Evolutionary conservation across 2,888 invertebrate genomes (phyloP).

Genomic region (Aleiodes alternator): DNA sequence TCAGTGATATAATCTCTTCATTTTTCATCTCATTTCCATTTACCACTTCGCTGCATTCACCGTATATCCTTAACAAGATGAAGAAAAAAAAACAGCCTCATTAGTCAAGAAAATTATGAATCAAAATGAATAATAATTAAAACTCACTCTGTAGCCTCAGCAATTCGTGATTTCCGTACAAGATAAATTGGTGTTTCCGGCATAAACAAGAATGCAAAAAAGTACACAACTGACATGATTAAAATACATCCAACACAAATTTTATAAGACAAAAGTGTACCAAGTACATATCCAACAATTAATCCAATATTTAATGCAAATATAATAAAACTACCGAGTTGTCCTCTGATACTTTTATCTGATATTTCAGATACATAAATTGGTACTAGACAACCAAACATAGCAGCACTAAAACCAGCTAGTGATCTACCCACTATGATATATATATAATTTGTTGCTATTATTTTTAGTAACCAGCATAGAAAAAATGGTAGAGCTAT

Average conservation of each 20-base stretch:
- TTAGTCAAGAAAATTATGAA: background rate
- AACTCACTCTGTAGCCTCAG: conserved; percentile 62
- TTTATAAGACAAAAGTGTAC: conserved; percentile 74
- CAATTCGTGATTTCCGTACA: conserved; percentile 67
- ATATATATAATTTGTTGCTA: conserved; percentile 75
- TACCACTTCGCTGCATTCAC: no score
- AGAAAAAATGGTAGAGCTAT: conserved; percentile 78
- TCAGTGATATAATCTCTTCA: no score
- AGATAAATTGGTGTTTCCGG: conserved; percentile 79
- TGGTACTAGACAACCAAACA: conserved; percentile 78
- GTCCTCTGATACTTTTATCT: conserved; percentile 77
- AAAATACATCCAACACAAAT: conserved; percentile 70
- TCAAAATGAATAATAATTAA: background rate
- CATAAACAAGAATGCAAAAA: conserved; percentile 74
- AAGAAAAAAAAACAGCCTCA: background rate
- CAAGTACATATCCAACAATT: conserved; percentile 73
- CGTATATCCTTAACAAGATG: background rate
- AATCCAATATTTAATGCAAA: conserved; percentile 76
- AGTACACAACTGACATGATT: conserved; percentile 72
- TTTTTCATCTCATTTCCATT: no score
- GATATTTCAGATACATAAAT: conserved; percentile 81
- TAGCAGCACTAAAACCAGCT: conserved; percentile 79
- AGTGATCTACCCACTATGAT: conserved; percentile 78
- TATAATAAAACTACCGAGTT: conserved; percentile 77
- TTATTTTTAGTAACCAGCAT: conserved; percentile 79